Conservation (phyloP, 2,797 vertebrate species). For the Australoheros facetus region DNA sequence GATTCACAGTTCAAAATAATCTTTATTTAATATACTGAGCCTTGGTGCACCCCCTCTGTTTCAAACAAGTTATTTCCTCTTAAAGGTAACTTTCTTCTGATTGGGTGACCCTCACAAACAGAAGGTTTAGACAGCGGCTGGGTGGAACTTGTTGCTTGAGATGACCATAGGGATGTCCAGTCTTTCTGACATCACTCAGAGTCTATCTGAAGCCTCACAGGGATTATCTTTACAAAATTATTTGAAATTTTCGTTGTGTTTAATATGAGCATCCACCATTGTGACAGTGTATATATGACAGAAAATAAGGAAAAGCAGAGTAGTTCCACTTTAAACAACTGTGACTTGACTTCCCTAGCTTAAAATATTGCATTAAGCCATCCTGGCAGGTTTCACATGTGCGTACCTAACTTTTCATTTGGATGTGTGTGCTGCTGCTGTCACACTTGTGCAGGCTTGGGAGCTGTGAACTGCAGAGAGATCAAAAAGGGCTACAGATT, state of each 20-base stretch:
- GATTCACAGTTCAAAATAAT: background rate
- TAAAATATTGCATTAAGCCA: background rate
- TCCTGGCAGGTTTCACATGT: background rate
- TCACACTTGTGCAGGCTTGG: background rate
- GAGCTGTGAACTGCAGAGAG: background rate
- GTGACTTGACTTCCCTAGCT: background rate
- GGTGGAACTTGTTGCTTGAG: background rate
- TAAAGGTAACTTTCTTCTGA: background rate
- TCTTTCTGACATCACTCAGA: background rate
- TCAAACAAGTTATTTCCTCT: background rate
- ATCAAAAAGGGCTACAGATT: conserved; percentile 1
- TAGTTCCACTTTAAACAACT: conserved; percentile 6
- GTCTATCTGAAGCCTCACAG: background rate
- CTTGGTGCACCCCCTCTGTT: too few relatives aligned
- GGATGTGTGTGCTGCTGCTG: background rate
- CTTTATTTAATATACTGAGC: too few relatives aligned
- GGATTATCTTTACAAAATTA: background rate
- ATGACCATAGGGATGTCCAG: background rate
- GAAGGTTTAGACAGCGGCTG: background rate
- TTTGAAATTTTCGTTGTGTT: background rate
- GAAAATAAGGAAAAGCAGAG: background rate
- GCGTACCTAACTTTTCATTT: background rate
- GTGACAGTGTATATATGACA: background rate
- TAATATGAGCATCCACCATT: background rate
- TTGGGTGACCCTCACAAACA: background rate